Base-by-base conservation (phyloP, 92 coral and sea anemone genomes). In the Palythoa grandiflora region DNA sequence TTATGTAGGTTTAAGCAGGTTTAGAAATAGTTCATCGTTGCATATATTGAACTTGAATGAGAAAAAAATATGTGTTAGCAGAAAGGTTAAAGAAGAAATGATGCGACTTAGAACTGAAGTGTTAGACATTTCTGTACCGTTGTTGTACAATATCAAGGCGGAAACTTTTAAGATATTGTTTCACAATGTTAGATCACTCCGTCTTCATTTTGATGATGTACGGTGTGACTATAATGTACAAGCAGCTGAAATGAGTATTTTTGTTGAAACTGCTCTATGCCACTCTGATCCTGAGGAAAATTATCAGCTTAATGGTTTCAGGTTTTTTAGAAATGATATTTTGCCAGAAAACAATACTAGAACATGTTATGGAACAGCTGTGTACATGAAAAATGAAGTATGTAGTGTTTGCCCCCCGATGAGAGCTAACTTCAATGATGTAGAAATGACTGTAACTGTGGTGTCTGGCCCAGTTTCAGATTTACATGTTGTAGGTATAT, bases 311-410 rank as follows among this genome's bases (percentile, higher is more conserved):
- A 68, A 63, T 70, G 66, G 76, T n/a, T 91, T 91, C 86, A 44
- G 85, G 38, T 60, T 91, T 65, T 91, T 78, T 79, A 89, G 94
- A 91, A 91, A 91, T 89, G 91, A 75, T 59, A 37, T 51, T 44
- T 61, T 55, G 55, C 71, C 71, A 61, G 48, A 47, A 80, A 59
- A 59, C 50, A 39, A 80, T 60, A 80, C 39, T 19, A 54, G 86
- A 59, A 68, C 86, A 55, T 68, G 71, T 80, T 80, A 59, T 37
- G 86, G 50, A 80, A 80, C 86, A 80, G 86, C 50, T 68, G 50
- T 79, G 57, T 78, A 78, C 63, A 36, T 78, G 59, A 51, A 78
- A 38, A 59, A 78, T 15, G 36, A 78, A 52, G 84, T 79, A 52
- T 57, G 47, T 44, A 20, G 60, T 65, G 40, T 79, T 38, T 48